phyloP scores from a whole-genome alignment of 2,797 vertebrate genomes.

The Sebastes variabilis region DNA sequence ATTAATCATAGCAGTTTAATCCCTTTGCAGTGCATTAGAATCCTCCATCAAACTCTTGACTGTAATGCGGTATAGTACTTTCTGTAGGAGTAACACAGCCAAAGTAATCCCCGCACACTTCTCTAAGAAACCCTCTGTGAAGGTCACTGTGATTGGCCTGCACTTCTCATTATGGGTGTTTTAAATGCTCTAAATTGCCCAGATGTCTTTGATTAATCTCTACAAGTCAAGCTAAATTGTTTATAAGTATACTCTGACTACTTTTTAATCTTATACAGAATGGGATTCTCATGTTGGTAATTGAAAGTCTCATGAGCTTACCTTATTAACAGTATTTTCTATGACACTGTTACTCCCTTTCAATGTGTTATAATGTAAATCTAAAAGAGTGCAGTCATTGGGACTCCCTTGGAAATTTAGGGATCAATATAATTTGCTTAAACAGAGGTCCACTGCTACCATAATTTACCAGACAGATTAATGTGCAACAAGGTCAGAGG shows the following conservation, averaged over 20 bases:
- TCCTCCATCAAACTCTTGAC: conserved; percentile 73
- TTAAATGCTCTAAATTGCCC: conserved; percentile 71
- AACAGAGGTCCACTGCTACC: conserved; percentile 12
- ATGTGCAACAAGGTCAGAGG: conserved; percentile 40
- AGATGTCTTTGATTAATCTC: conserved; percentile 76
- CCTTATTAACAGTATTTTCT: conserved; percentile 38
- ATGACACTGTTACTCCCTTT: conserved; percentile 23
- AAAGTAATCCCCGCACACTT: conserved; percentile 74
- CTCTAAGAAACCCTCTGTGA: conserved; percentile 60
- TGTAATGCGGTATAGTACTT: conserved; percentile 74
- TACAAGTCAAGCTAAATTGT: conserved; percentile 71
- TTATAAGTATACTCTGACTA: conserved; percentile 45
- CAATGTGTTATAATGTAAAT: conserved; percentile 35
- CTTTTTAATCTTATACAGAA: conserved; percentile 45
- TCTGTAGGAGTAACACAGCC: conserved; percentile 66
- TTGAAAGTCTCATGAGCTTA: conserved; percentile 48
- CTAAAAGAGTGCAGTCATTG: conserved; percentile 28
- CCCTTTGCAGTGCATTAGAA: conserved; percentile 78
- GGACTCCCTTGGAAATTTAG: conserved; percentile 25
- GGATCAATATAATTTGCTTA: conserved; percentile 48
- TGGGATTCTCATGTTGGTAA: conserved; percentile 49
- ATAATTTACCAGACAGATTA: conserved; percentile 21
- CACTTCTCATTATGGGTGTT: conserved; percentile 66
- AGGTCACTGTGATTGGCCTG: conserved; percentile 78
- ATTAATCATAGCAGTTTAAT: conserved; percentile 83